Percentiles rank a stretch among this genome's conserved stretches.
These are phyloP conservation scores for Coptotermes formosanus DNA, from an alignment of 1,140 invertebrate genomes.

Conservation along the genomic window DNA sequence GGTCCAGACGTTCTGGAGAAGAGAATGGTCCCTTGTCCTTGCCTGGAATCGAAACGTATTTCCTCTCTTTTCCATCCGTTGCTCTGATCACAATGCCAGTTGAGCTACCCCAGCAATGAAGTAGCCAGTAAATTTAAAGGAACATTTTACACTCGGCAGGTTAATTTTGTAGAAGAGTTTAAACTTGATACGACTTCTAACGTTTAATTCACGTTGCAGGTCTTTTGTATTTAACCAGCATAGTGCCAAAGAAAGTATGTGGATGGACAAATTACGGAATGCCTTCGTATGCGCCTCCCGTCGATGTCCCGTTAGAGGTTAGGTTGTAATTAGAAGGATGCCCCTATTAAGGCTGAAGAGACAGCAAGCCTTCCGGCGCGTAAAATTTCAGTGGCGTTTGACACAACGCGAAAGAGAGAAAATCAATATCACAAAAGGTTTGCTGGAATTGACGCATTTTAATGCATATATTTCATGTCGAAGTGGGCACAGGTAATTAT, in stretches of 20 bases:
- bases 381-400: not conserved
- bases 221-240: not conserved
- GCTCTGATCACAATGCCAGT: no score
- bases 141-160: not conserved
- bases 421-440: not conserved
- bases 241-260: not conserved
- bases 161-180: not conserved
- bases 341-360: not conserved
- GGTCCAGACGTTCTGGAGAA: no score
- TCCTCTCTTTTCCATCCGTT: no score
- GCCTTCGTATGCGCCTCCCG: not conserved
- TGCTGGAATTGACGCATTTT: no score
- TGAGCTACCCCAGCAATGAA: no score
- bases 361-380: not conserved
- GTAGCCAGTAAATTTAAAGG: not conserved
- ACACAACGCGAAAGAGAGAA: not conserved
- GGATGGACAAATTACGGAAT: not conserved
- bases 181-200: not conserved
- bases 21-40: no score
- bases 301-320: not conserved
- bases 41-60: no score
- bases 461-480: no score
- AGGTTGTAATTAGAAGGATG: not conserved
- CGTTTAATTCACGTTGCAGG: not conserved
- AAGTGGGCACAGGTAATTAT: not conserved